Conservation (phyloP, 2,113 vertebrate species). For the Xenopus borealis region DNA sequence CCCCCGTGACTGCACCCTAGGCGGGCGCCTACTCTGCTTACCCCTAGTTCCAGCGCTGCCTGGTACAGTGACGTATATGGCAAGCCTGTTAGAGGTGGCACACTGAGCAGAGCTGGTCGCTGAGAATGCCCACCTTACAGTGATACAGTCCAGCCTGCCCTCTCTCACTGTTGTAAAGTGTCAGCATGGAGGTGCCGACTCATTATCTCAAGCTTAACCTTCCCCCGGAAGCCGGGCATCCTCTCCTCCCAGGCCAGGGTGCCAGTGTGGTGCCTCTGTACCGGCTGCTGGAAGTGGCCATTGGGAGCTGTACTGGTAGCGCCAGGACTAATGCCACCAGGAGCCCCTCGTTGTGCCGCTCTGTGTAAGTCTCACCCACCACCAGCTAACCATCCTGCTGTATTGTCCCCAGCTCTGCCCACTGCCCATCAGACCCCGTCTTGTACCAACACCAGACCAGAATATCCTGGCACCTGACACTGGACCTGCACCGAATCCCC, state of each 20-base stretch:
- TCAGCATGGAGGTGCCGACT: slow-evolving; percentile 55
- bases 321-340: slow-evolving; percentile 69
- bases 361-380: too few species aligned
- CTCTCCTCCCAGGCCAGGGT: slow-evolving; percentile 62
- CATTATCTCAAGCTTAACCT: slow-evolving; percentile 14
- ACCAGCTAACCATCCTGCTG: too few species aligned
- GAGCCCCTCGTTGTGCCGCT: too few species aligned
- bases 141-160: slow-evolving; percentile 63
- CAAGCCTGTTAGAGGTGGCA: slow-evolving; percentile 59
- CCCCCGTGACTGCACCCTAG: too few species aligned
- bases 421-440: too few species aligned
- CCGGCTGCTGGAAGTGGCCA: slow-evolving; percentile 51
- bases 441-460: too few species aligned
- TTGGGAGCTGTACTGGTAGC: slow-evolving; percentile 46
- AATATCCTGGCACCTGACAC: too few species aligned
- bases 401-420: too few species aligned
- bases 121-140: slow-evolving; percentile 68
- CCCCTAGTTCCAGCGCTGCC: too few species aligned
- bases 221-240: slow-evolving; percentile 60
- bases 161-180: slow-evolving; percentile 50
- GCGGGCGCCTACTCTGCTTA: too few species aligned
- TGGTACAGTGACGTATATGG: slow-evolving; percentile 64
- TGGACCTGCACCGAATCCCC: too few species aligned
- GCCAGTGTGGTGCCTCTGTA: slow-evolving; percentile 58
- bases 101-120: slow-evolving; percentile 41